Conservation (phyloP, 2,888 invertebrate genomes). For the Hyles lineata region DNA sequence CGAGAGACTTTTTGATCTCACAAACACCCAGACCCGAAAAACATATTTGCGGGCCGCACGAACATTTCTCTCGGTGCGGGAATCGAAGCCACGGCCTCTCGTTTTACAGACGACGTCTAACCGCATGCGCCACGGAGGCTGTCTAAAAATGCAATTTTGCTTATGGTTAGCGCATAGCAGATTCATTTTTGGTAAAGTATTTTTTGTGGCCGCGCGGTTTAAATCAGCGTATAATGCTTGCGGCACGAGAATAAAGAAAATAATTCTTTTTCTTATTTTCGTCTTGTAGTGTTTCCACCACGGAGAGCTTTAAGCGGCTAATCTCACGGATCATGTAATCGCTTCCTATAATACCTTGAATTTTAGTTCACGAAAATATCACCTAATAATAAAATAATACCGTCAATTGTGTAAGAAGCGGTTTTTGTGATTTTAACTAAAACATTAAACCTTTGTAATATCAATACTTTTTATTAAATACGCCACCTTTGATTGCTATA, state of each 20-base stretch:
- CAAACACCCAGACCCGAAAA: too few relatives aligned
- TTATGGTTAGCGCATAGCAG: too few relatives aligned
- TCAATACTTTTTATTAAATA: background rate
- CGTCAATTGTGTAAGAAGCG: background rate
- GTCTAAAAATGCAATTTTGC: too few relatives aligned
- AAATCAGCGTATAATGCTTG: slow-evolving; percentile 5
- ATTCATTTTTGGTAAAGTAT: background rate
- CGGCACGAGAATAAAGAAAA: background rate
- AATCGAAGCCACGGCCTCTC: too few relatives aligned
- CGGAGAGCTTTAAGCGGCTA: slow-evolving; percentile 7
- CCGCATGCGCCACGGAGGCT: too few relatives aligned
- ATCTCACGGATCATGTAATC: slow-evolving; percentile 12
- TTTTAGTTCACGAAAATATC: background rate
- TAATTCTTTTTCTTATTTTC: slow-evolving; percentile 14
- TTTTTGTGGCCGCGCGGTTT: background rate
- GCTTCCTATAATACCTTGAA: slow-evolving; percentile 10
- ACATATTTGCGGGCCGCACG: too few relatives aligned
- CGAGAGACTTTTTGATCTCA: too few relatives aligned
- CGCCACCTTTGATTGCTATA: slow-evolving; percentile 26
- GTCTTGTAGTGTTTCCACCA: slow-evolving; percentile 4
- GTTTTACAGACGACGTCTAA: too few relatives aligned
- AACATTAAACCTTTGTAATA: background rate
- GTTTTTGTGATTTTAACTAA: background rate
- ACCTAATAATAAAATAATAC: background rate
- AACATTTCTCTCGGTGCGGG: too few relatives aligned